These are phyloP conservation scores for Lycophotia porphyrea DNA, from an alignment of 2,888 invertebrate species.

Conservation along the genomic window DNA sequence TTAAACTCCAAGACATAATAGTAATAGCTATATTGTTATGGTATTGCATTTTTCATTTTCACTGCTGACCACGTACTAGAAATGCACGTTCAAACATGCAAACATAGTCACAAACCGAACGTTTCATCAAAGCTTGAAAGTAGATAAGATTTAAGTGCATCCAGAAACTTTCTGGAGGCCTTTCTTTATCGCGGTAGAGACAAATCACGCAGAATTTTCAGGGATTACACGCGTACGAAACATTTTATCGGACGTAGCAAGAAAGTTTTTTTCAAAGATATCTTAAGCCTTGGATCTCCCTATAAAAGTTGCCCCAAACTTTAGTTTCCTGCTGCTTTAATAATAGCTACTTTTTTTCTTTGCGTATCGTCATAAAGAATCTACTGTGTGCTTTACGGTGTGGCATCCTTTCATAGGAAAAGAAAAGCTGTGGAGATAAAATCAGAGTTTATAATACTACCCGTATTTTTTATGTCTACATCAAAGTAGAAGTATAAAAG, in stretches of 20 bases:
- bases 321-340: constrained; percentile 80
- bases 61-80: not conserved
- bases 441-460: constrained; percentile 36
- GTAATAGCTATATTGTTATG: not conserved
- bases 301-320: constrained; percentile 81
- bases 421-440: constrained; percentile 47
- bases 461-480: constrained; percentile 37
- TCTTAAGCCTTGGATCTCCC: constrained; percentile 83
- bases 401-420: constrained; percentile 44
- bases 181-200: constrained; percentile 80
- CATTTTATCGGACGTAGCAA: constrained; percentile 83
- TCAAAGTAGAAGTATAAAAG: constrained; percentile 28
- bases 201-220: constrained; percentile 83
- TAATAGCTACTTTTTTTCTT: constrained; percentile 77
- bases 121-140: constrained; percentile 62
- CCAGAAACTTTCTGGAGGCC: constrained; percentile 65
- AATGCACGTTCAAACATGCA: constrained; percentile 13
- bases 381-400: constrained; percentile 50
- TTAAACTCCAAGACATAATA: too few species aligned
- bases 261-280: constrained; percentile 82
- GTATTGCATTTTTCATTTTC: not conserved
- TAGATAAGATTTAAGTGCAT: constrained; percentile 72
- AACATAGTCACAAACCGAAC: constrained; percentile 43
- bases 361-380: constrained; percentile 60
- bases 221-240: constrained; percentile 85